Percentiles rank a stretch among this genome's conserved stretches.
Conservation (phyloP, 2,113 vertebrate genomes). For the Leuciscus idus region DNA sequence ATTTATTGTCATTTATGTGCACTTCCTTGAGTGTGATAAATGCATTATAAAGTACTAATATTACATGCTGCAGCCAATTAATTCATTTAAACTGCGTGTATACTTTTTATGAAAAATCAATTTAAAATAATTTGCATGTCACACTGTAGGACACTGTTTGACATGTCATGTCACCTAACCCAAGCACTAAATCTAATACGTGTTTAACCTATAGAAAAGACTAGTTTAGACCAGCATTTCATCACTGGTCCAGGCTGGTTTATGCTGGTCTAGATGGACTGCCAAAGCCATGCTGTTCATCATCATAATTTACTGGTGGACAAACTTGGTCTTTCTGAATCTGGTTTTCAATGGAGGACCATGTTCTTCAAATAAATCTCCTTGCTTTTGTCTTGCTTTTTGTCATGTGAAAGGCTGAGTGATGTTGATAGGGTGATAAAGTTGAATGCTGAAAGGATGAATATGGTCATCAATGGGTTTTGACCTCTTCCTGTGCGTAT, state of each 20-base stretch:
- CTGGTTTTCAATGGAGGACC: background rate
- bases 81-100: too few species aligned
- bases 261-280: too few species aligned
- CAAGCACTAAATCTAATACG: background rate
- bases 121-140: too few species aligned
- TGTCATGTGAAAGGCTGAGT: background rate
- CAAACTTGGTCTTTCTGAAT: too few species aligned
- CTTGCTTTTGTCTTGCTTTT: background rate
- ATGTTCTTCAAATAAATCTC: background rate
- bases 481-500: background rate
- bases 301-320: too few species aligned
- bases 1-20: background rate
- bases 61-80: background rate
- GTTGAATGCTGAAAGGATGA: background rate
- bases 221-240: too few species aligned
- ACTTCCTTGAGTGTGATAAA: background rate
- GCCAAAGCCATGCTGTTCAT: too few species aligned
- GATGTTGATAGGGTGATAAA: background rate
- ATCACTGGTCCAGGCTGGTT: too few species aligned
- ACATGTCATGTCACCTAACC: background rate
- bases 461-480: background rate
- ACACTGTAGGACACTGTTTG: too few species aligned
- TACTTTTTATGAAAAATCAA: too few species aligned
- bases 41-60: background rate
- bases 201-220: too few species aligned